A percentile compares a stretch with the other conserved stretches of the same genome.
Conservation (phyloP, 2,888 invertebrate species). For the Chrysodeixis includens region DNA sequence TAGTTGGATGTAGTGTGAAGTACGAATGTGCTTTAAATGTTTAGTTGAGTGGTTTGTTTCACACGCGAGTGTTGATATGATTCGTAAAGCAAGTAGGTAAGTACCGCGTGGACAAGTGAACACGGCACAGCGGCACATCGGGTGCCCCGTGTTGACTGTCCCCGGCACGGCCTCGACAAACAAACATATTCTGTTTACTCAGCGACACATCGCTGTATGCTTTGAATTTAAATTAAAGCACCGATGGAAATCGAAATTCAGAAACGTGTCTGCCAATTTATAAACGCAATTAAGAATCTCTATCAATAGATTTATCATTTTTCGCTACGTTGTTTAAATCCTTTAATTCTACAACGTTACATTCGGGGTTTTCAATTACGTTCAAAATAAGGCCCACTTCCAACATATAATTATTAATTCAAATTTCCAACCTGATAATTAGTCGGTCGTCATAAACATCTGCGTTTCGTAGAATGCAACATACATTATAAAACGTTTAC, state of each 20-base stretch:
- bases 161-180: conserved; percentile 73
- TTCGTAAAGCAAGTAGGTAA: conserved; percentile 45
- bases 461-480: conserved; percentile 35
- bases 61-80: conserved; percentile 34
- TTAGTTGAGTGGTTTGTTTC: conserved; percentile 31
- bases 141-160: conserved; percentile 73
- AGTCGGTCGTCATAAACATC: conserved; percentile 43
- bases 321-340: conserved; percentile 17
- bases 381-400: conserved; percentile 12
- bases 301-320: conserved; percentile 24
- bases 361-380: neutral
- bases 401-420: conserved; percentile 25
- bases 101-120: conserved; percentile 57
- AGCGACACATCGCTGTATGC: conserved; percentile 81
- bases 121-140: conserved; percentile 63
- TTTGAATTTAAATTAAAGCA: conserved; percentile 84
- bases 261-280: conserved; percentile 70
- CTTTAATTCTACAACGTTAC: conserved; percentile 6
- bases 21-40: conserved; percentile 26
- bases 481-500: conserved; percentile 51
- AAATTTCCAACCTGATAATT: conserved; percentile 41
- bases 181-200: conserved; percentile 83
- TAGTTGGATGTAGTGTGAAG: conserved; percentile 16
- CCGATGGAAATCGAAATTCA: conserved; percentile 76
- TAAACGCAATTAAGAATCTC: conserved; percentile 62